Base-by-base conservation (phyloP, 2,888 invertebrate genomes). In the Nomada ferruginata region DNA sequence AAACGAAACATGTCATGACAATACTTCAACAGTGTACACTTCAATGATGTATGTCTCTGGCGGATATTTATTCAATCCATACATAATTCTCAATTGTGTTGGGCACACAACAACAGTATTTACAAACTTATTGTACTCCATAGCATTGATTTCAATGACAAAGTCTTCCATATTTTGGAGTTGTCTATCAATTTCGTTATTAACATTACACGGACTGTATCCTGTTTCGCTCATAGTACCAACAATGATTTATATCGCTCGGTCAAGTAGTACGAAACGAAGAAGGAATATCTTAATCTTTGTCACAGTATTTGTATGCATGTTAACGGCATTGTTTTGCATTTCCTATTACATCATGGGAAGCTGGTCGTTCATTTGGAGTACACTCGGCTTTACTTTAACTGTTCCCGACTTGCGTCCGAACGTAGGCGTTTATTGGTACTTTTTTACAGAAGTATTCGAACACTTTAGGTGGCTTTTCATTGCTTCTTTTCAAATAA, bases 361-460 rank as follows among this genome's bases (percentile, higher is more conserved):
- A 89, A 95, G 96, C 57, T 96, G 94, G 94, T 92, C 92, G 4
- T 94, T 93, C 60, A 26, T 94, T 59, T 83, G 88, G 57, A 94
- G 90, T 85, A 94, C 94, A 50, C 92, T 93, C 82, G 93, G 92
- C 94, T 96, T 93, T 94, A 98, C 98, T 91, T 95, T 99, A 85
- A 96, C 96, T 23, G 98, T 98, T 70, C 97, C 98, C 2, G 99
- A 99, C 93, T 95, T 99, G 85, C 97, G 98, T 89, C 99, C 99
- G 36, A 99, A 99, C 93, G 97, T 99, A 89, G 99, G 99, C 0
- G 94, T 99, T 1, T 99, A 99, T 94, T 99, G 99, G 99, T 99
- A 99, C 92, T 99, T 99, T 94, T 99, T 99, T 94, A 99, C 99
- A 0, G 99, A 99, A 95, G 99, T 99, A 98, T 99, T 99, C 95